These are phyloP conservation scores for Musca vetustissima DNA, from an alignment of 1,140 invertebrate species.

Conservation along the genomic window DNA sequence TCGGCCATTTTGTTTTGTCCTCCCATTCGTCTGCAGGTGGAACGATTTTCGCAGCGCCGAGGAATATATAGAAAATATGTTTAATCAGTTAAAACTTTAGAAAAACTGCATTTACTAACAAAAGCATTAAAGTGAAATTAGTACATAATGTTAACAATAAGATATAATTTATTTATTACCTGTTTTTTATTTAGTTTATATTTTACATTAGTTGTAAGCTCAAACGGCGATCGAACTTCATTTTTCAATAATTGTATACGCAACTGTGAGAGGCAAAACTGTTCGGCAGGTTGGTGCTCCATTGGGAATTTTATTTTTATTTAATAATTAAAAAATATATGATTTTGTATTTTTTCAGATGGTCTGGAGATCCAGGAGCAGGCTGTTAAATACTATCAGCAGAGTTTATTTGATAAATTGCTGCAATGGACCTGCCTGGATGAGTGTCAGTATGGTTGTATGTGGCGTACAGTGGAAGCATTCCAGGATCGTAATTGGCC, in stretches of 20 bases:
- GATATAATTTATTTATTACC: slow-evolving; percentile 23
- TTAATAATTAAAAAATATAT: no score
- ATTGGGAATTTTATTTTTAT: slow-evolving; percentile 12
- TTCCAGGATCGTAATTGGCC: slow-evolving; percentile 69
- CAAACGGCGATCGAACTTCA: slow-evolving; percentile 47
- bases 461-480: slow-evolving; percentile 87
- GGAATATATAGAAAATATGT: no score
- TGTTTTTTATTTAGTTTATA: slow-evolving; percentile 17
- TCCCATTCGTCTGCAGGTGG: no score
- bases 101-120: no score
- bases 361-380: slow-evolving; percentile 61
- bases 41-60: no score
- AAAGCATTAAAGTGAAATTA: no score
- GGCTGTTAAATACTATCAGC: slow-evolving; percentile 53
- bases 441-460: slow-evolving; percentile 87
- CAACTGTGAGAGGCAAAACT: slow-evolving; percentile 50
- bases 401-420: slow-evolving; percentile 61
- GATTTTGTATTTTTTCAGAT: slow-evolving; percentile 56
- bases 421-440: slow-evolving; percentile 77
- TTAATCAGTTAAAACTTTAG: no score
- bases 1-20: no score
- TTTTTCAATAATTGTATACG: slow-evolving; percentile 51
- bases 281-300: slow-evolving; percentile 48
- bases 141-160: slow-evolving; percentile 8
- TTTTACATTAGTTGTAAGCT: slow-evolving; percentile 29